phyloP scores from a whole-genome alignment of 2,113 vertebrate species.

The Morphnarchus princeps region DNA sequence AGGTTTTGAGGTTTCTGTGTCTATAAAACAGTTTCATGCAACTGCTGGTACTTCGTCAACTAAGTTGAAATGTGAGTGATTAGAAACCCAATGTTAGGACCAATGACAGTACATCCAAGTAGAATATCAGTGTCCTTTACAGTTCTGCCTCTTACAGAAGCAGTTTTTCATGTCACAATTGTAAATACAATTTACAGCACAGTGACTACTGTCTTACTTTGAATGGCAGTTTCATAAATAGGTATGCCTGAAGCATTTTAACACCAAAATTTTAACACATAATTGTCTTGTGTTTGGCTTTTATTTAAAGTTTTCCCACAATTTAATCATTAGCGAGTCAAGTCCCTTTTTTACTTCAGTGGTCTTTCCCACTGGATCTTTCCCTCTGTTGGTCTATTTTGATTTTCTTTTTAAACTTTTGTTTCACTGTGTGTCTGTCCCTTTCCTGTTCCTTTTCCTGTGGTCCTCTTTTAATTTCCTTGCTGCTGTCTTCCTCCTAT shows the following conservation, averaged over 20 bases:
- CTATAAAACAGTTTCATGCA: not conserved
- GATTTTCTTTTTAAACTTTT: not conserved
- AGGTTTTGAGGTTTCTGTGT: not conserved
- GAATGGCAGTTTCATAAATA: not conserved
- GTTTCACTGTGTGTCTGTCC: not conserved
- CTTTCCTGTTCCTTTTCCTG: slow-evolving; percentile 10
- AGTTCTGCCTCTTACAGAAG: not conserved
- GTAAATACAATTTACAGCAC: not conserved
- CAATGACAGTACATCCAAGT: not conserved
- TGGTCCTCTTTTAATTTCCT: not conserved
- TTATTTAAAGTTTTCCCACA: not conserved
- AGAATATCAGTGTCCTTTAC: not conserved
- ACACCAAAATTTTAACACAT: not conserved
- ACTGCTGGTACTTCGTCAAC: not conserved
- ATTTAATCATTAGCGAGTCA: not conserved
- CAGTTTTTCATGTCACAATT: not conserved
- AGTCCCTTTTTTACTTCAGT: not conserved
- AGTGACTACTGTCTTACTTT: not conserved
- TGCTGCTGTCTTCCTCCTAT: not conserved
- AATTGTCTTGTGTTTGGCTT: not conserved
- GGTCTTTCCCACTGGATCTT: not conserved
- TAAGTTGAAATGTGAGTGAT: not conserved
- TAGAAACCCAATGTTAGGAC: not conserved
- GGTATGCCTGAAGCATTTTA: not conserved
- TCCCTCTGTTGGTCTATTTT: not conserved